Evolutionary conservation across 2,797 vertebrate genomes (phyloP).

Genomic region (Sebastes miniatus): DNA sequence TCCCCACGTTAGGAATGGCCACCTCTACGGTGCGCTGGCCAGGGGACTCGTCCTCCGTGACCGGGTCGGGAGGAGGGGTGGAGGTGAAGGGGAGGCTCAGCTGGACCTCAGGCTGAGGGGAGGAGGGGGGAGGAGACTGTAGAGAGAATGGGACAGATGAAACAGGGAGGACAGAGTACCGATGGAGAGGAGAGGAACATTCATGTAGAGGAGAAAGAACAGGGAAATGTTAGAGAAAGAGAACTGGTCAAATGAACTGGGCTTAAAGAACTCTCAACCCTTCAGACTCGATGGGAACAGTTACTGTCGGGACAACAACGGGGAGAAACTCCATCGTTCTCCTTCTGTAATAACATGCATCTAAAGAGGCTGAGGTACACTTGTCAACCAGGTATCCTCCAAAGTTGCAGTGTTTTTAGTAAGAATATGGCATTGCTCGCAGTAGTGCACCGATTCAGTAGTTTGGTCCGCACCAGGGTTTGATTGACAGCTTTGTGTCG

Average conservation of each 20-base stretch:
- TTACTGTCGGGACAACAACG: not conserved
- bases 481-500: no score
- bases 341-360: not conserved
- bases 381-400: not conserved
- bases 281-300: not conserved
- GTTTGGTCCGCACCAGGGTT: no score
- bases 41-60: slow-evolving; percentile 79
- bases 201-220: not conserved
- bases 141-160: slow-evolving; percentile 67
- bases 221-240: not conserved
- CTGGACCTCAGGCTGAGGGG: slow-evolving; percentile 67
- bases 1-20: slow-evolving; percentile 94
- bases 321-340: not conserved
- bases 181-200: slow-evolving; percentile 31
- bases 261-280: not conserved
- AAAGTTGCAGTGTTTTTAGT: not conserved
- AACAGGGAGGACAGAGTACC: slow-evolving; percentile 41
- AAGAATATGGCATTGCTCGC: not conserved
- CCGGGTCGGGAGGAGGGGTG: slow-evolving; percentile 65
- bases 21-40: slow-evolving; percentile 92
- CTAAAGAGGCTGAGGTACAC: not conserved
- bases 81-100: slow-evolving; percentile 55
- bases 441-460: no score
- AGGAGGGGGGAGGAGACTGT: slow-evolving; percentile 78
- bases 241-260: not conserved